phyloP scores from a whole-genome alignment of 2,113 vertebrate genomes.

The Redunca redunca region DNA sequence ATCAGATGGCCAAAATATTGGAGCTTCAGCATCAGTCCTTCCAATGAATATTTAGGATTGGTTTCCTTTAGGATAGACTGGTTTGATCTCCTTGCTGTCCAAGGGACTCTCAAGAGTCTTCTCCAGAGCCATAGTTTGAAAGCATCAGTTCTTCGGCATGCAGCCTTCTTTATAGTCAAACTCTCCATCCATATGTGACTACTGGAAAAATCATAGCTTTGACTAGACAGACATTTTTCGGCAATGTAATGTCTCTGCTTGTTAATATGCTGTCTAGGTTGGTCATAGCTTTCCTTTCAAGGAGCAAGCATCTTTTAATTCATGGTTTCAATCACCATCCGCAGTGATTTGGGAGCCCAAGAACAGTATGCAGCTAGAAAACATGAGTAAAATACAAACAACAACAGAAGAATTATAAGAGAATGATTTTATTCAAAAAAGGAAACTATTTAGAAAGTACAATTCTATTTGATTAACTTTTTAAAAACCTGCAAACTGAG shows the following conservation, averaged over 20 bases:
- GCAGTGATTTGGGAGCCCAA: neutral
- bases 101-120: neutral
- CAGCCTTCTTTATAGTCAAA: neutral
- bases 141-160: accelerated
- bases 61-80: neutral
- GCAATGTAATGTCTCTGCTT: neutral
- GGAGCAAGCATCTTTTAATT: neutral
- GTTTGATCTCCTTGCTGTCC: neutral
- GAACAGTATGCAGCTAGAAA: neutral
- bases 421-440: neutral
- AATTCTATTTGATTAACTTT: neutral
- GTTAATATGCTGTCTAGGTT: neutral
- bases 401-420: neutral
- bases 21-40: neutral
- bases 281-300: neutral
- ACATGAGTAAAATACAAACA: neutral
- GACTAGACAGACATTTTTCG: neutral
- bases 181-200: neutral
- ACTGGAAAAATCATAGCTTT: neutral
- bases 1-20: neutral
- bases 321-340: neutral
- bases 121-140: neutral
- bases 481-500: neutral
- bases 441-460: neutral
- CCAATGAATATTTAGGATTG: neutral